Evolutionary conservation across 2,113 vertebrate genomes (phyloP), one percentile per base, ranked within the genome.

Genomic region (Phycodurus eques): DNA sequence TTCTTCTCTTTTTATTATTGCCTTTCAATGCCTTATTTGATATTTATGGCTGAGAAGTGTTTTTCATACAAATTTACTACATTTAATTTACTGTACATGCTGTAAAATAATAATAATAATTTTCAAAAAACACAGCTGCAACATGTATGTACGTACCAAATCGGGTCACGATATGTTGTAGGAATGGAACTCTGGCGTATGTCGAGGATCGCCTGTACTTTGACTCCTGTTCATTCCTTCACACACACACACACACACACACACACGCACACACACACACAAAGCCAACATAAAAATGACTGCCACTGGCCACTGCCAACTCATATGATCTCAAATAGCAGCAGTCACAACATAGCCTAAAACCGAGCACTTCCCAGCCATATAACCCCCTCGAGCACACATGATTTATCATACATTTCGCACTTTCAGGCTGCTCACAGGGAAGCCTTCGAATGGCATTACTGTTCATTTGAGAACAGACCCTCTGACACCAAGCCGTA

Each of bases 321-420:
- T 84, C 80, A 80, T 81, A 83, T 88, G 87, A 88, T 87, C 70
- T 82, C 84, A 80, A 87, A 83, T 68, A 78, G 79, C 78, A 72
- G 44, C 2, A 71, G 84, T 88, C 85, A 87, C 71, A 88, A 88
- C 84, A 87, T 75, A 62, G 82, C 85, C 83, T 63, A 69, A 4
- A 80, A 80, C 75, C 68, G 79, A 77, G 67, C 68, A 35, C 68
- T 83, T 84, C 82, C 75, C 77, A 79, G 75, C 76, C 75, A 75
- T 27, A 65, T 7, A 78, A 76, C 57, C 67, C 73, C 89, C 89
- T 77, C 78, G 20, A 72, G 88, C 84, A 74, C 14, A 77, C 78
- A 82, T 80, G 86, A 87, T 91, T 90, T 91, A 91, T 89, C 75
- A 66, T 73, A 82, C 86, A 84, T 87, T 89, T 90, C 56, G 51